Conservation (phyloP, 2,888 invertebrate species). For the Papilio elwesi region DNA sequence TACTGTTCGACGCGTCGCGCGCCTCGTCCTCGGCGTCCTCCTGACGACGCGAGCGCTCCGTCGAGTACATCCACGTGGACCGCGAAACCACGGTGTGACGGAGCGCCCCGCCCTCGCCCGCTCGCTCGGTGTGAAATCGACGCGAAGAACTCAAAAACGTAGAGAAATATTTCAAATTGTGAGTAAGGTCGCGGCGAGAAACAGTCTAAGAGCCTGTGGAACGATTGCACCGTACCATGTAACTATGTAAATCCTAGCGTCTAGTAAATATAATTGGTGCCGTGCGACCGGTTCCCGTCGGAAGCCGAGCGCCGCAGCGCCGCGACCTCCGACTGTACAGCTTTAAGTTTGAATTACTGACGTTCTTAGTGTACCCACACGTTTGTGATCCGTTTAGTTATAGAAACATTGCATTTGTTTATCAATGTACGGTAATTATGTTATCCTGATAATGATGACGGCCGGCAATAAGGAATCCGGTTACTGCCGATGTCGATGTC, state of each 20-base stretch:
- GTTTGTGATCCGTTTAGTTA: slow-evolving; percentile 13
- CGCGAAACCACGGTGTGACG: slow-evolving; percentile 96
- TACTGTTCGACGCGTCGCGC: slow-evolving; percentile 86
- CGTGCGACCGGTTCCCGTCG: not conserved
- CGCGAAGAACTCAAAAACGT: slow-evolving; percentile 23
- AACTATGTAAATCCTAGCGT: slow-evolving; percentile 34
- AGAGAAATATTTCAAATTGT: slow-evolving; percentile 37
- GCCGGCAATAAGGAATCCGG: not conserved
- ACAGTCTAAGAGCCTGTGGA: not conserved
- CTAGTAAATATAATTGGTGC: slow-evolving; percentile 4
- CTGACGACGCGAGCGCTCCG: slow-evolving; percentile 95
- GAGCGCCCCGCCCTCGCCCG: slow-evolving; percentile 52
- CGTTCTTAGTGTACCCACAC: slow-evolving; percentile 13
- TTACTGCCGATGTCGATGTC: not conserved
- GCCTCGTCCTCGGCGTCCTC: slow-evolving; percentile 85
- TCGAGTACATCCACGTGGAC: slow-evolving; percentile 96
- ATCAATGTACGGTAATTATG: slow-evolving; percentile 10
- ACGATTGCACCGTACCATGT: slow-evolving; percentile 17
- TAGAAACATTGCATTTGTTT: slow-evolving; percentile 25
- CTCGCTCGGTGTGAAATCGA: slow-evolving; percentile 25
- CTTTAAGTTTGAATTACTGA: slow-evolving; percentile 21
- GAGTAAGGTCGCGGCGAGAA: slow-evolving; percentile 33
- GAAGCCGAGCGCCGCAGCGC: not conserved
- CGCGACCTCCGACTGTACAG: slow-evolving; percentile 20
- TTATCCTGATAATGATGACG: not conserved